Evolutionary conservation across 1,140 invertebrate genomes (phyloP), one percentile per base, ranked within the genome.

Genomic region (Orchestia grillus): DNA sequence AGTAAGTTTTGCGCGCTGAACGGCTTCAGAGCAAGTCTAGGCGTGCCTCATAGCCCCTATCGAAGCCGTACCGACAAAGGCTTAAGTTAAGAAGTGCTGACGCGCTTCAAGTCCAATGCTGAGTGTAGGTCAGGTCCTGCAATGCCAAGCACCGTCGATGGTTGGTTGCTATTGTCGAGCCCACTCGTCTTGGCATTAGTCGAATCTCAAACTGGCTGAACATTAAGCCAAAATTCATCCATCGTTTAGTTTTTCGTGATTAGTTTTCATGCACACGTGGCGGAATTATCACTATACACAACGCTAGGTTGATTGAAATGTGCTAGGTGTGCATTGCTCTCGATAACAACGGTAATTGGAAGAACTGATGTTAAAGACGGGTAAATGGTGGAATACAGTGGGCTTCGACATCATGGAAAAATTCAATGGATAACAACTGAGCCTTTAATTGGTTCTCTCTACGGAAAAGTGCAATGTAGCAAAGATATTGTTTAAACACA

Each of bases 1-100:
- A 96, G 96, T 96, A 95, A 44, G 96, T 96, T 42, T 90, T 42
- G 88, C 42, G 88, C 43, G 62, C 62, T 36, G 11, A 77, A 77
- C 62, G 36, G 62, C 62, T 77, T 77, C 62, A 77, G 28, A 36
- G 62, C 62, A 77, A 77, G 28, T 77, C 62, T 77, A 77, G 62
- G 62, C 62, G 15, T 36, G 62, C 62, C 62, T 77, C 62, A 36
- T 77, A 77, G 62, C 36, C 62, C 62, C 28, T 53, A 53, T 53
- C 47, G 47, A 53, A 28, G 28, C 28, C 28, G 11, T 77, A 28
- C 62, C 36, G 62, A 3, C 62, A 8, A 77, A 28, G 36, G 62
- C 15, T 36, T 36, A 77, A 77, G 28, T 77, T 77, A 3, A 23
- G 62, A 19, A 19, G 62, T 77, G 28, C 62, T 3, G 15, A 8